A percentile compares a stretch with the other conserved stretches of the same genome.
phyloP scores from a whole-genome alignment of 2,888 invertebrate species.

The Timandra comae region DNA sequence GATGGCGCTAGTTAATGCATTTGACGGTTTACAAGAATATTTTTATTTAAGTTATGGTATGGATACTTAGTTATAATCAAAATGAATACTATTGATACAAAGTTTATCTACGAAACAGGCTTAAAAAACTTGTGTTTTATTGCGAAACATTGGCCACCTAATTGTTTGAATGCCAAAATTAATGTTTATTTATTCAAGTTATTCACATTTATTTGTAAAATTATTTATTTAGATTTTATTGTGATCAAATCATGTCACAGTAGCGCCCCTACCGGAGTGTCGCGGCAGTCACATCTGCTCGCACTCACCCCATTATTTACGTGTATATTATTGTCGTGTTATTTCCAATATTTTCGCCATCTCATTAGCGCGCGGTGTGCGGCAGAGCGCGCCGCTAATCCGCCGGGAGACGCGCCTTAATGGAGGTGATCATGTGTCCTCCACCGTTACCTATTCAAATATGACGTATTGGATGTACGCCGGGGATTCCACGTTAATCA shows the following conservation, averaged over 20 bases:
- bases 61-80: too few species aligned
- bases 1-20: constrained; percentile 1
- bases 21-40: too few species aligned
- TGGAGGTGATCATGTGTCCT: constrained; percentile 73
- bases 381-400: constrained; percentile 59
- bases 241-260: constrained; percentile 23
- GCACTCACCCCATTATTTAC: constrained; percentile 44
- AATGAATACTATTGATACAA: too few species aligned
- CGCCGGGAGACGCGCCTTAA: constrained; percentile 68
- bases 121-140: too few species aligned
- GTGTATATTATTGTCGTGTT: constrained; percentile 64
- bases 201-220: too few species aligned
- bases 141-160: too few species aligned
- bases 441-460: constrained; percentile 66
- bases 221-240: too few species aligned
- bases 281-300: constrained; percentile 49
- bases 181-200: too few species aligned
- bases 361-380: constrained; percentile 68
- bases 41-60: too few species aligned
- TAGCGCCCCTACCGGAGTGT: constrained; percentile 51
- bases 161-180: too few species aligned
- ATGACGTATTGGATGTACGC: constrained; percentile 68
- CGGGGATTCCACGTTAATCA: constrained; percentile 56
- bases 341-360: constrained; percentile 71
- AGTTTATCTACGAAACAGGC: too few species aligned